These are phyloP conservation scores for Tetragonula carbonaria DNA, from an alignment of 2,888 invertebrate genomes.

Conservation along the genomic window DNA sequence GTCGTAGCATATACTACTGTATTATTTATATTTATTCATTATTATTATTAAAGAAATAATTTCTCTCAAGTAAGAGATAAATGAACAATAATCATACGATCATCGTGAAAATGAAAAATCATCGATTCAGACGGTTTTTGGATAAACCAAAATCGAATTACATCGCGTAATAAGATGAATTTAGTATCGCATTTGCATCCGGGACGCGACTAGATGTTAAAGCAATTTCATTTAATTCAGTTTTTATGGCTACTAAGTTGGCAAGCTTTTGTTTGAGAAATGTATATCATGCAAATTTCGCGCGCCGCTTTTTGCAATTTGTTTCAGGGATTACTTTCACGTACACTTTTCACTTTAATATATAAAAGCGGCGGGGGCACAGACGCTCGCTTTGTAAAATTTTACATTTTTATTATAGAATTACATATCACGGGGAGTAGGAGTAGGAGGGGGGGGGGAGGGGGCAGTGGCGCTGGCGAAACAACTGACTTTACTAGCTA, in stretches of 20 bases:
- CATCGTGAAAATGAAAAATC: neutral
- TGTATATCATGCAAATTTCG: constrained; percentile 27
- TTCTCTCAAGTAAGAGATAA: no score
- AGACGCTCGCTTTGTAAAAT: constrained; percentile 19
- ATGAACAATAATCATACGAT: no score
- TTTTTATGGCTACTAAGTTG: neutral
- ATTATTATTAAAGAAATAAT: no score
- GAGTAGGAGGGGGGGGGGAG: no score
- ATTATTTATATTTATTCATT: no score
- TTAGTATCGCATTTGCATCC: neutral
- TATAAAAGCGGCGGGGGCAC: constrained; percentile 2
- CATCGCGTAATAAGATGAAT: neutral
- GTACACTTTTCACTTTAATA: neutral
- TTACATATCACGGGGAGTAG: constrained; percentile 1
- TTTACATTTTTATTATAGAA: constrained; percentile 30
- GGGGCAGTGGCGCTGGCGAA: neutral
- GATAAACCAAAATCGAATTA: neutral
- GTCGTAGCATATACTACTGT: neutral
- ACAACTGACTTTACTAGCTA: constrained; percentile 19
- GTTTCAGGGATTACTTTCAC: neutral
- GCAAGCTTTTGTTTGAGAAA: constrained; percentile 13
- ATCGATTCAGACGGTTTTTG: neutral
- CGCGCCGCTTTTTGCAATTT: constrained; percentile 12
- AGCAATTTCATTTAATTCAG: neutral
- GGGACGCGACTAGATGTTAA: neutral